Base-by-base conservation (phyloP, 1,140 invertebrate species). In the Sinonovacula constricta region DNA sequence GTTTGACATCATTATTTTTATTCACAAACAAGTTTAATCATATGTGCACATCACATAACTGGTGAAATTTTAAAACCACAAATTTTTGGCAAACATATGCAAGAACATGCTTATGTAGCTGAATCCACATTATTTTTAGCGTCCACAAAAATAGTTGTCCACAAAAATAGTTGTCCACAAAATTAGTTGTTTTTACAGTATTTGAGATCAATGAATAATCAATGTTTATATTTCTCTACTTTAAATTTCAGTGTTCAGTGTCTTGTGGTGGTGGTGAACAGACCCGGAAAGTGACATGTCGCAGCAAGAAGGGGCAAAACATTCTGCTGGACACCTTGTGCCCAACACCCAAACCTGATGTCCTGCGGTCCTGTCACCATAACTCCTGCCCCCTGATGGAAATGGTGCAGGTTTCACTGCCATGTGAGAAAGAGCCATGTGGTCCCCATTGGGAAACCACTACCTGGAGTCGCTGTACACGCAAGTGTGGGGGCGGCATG, bases 201-300 rank as follows among this genome's bases (percentile, higher is more conserved):
- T n/a, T n/a, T n/a, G n/a, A n/a, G n/a, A n/a, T n/a, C n/a, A n/a
- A n/a, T n/a, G n/a, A n/a, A n/a, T n/a, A n/a, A n/a, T n/a, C n/a
- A n/a, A n/a, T n/a, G n/a, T n/a, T n/a, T n/a, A n/a, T n/a, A n/a
- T n/a, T n/a, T n/a, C n/a, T n/a, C n/a, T n/a, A n/a, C 30, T 72
- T 39, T 59, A 26, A 39, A 14, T 81, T 81, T 66, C 85, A 96
- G 95, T 96, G 95, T 86, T 93, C 93, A 56, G 93, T 94, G 75
- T 83, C 90, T 10, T 97, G 96, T 87, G 94, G 95, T 0, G 92
- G 92, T 79, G 94, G 94, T 1, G 88, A 91, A 59, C 94, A 96
- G 88, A 91, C 87, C 31, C 91, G 95, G 18, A 91, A 91, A 72
- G 87, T 96, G 18, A 92, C 92, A 80, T 96, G 95, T 85, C 88